phyloP scores from a whole-genome alignment of 2,888 invertebrate genomes.

The Adelognathus sp. region DNA sequence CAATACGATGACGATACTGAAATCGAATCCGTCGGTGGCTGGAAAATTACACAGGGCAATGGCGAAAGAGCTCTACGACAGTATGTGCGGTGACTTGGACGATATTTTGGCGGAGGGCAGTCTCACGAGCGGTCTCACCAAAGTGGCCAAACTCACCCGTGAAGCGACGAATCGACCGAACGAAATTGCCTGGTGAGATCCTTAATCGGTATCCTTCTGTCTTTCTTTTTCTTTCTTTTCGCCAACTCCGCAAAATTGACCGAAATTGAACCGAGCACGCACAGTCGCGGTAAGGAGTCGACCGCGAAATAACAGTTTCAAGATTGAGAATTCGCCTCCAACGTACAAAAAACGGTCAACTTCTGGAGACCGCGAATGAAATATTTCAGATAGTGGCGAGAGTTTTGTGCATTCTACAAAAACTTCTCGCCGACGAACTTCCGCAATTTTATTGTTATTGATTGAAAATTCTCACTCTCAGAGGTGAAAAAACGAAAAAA shows the following conservation, averaged over 20 bases:
- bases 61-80: conserved; percentile 64
- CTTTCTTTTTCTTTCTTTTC: background rate
- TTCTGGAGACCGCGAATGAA: no score
- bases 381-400: no score
- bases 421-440: no score
- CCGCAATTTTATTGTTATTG: no score
- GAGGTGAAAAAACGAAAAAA: no score
- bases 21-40: conserved; percentile 58
- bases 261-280: background rate
- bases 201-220: background rate
- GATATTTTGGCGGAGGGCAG: conserved; percentile 67
- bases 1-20: conserved; percentile 65
- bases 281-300: background rate
- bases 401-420: background rate
- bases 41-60: conserved; percentile 68
- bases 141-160: conserved; percentile 63
- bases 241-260: background rate
- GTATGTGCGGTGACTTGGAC: conserved; percentile 67
- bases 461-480: no score
- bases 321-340: background rate
- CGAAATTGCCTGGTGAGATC: conserved; percentile 68
- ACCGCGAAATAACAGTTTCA: background rate
- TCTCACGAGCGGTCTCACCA: conserved; percentile 64
- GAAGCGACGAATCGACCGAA: conserved; percentile 58
- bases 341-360: background rate